Evolutionary conservation across 2,113 vertebrate genomes (phyloP).

Genomic region (Phaethornis superciliosus): DNA sequence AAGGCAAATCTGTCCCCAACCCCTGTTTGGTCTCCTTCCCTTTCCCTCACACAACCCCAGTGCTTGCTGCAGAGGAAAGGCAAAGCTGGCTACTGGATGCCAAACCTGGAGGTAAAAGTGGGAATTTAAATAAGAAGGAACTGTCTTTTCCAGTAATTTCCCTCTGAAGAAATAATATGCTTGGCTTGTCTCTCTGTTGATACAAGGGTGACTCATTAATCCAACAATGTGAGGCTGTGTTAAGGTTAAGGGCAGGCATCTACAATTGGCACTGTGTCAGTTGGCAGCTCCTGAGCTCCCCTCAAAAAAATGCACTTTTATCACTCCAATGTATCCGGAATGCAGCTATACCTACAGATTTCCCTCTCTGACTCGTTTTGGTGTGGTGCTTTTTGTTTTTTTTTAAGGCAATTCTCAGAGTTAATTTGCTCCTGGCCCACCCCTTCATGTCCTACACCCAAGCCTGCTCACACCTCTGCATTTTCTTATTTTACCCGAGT

Average conservation of each 20-base stretch:
- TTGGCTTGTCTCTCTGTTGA: slow-evolving; percentile 66
- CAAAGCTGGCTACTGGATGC: slow-evolving; percentile 35
- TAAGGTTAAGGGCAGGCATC: slow-evolving; percentile 64
- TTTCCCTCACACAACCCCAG: slow-evolving; percentile 40
- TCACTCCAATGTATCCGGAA: neutral
- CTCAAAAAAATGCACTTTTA: slow-evolving; percentile 22
- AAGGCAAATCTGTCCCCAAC: slow-evolving; percentile 11
- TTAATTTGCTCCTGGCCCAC: neutral
- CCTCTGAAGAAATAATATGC: slow-evolving; percentile 50
- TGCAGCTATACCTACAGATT: neutral
- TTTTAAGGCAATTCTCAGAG: neutral
- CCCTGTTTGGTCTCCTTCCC: slow-evolving; percentile 21
- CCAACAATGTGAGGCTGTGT: slow-evolving; percentile 62
- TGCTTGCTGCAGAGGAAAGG: neutral
- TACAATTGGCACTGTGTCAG: slow-evolving; percentile 42
- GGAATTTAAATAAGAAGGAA: slow-evolving; percentile 50
- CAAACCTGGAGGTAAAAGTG: slow-evolving; percentile 44
- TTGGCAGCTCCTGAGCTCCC: slow-evolving; percentile 36
- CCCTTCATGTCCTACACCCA: accelerated
- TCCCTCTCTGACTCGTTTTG: neutral
- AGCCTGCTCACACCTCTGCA: accelerated
- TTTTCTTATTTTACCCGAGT: neutral
- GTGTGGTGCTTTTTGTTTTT: neutral
- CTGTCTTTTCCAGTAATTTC: slow-evolving; percentile 68
- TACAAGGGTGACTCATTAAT: slow-evolving; percentile 70